These are phyloP conservation scores for Perizoma affinitatum DNA, from an alignment of 2,888 invertebrate genomes.

Conservation along the genomic window DNA sequence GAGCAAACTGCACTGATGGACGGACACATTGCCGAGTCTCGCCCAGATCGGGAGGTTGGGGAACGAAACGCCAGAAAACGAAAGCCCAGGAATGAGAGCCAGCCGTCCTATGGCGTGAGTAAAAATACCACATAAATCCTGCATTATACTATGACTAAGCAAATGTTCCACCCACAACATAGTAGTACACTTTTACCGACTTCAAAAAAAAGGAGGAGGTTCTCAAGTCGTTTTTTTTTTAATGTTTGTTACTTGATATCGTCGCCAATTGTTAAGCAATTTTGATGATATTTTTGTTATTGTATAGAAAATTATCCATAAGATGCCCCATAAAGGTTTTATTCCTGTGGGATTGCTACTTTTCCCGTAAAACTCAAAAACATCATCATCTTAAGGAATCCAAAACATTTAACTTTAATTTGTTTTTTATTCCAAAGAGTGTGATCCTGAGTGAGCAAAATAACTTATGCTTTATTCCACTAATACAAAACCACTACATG, in stretches of 20 bases:
- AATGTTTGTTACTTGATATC: no score
- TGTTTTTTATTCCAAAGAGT: no score
- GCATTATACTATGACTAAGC: conserved; percentile 19
- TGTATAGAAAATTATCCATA: no score
- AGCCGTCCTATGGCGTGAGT: conserved; percentile 82
- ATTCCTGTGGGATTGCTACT: no score
- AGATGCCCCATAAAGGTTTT: no score
- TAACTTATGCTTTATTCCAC: not conserved
- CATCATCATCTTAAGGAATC: no score
- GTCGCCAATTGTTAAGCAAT: no score
- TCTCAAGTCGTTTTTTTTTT: no score
- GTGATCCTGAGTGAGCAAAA: no score
- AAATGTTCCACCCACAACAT: conserved; percentile 24
- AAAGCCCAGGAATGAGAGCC: conserved; percentile 79
- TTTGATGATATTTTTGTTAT: no score
- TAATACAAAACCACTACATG: not conserved
- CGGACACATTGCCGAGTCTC: conserved; percentile 89
- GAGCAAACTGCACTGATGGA: conserved; percentile 94
- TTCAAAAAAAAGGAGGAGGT: not conserved
- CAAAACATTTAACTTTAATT: no score
- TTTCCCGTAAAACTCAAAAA: no score
- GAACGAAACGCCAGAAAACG: conserved; percentile 83
- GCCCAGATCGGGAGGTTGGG: conserved; percentile 81
- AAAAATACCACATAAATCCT: conserved; percentile 3
- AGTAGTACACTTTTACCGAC: conserved; percentile 9